Conservation (phyloP, 2,888 invertebrate species). For the Nasonia oneida region DNA sequence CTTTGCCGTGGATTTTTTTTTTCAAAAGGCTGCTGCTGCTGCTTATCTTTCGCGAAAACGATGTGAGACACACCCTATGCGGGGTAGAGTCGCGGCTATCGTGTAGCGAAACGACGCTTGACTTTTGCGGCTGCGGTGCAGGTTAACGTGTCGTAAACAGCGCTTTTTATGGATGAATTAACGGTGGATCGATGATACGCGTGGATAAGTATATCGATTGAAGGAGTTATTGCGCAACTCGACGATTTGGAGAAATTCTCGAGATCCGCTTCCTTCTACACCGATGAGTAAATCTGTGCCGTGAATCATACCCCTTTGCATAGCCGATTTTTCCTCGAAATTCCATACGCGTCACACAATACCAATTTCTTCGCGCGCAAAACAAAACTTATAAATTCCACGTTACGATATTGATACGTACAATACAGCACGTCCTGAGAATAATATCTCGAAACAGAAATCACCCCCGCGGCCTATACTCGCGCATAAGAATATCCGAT, state of each 20-base stretch:
- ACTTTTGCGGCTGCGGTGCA: slow-evolving; percentile 24
- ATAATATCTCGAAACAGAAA: neutral
- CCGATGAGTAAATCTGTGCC: neutral
- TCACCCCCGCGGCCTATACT: neutral
- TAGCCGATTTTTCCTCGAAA: neutral
- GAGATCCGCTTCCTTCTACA: neutral
- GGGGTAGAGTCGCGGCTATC: neutral
- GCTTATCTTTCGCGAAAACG: neutral
- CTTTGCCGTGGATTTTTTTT: neutral
- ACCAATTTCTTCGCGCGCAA: neutral
- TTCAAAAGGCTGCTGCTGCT: neutral
- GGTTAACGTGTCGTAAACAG: neutral
- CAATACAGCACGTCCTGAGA: neutral
- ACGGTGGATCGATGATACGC: no score
- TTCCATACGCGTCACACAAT: neutral
- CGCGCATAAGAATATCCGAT: neutral
- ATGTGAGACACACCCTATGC: neutral
- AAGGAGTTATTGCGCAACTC: neutral
- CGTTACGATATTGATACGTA: neutral
- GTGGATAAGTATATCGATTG: no score
- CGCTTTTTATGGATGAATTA: neutral
- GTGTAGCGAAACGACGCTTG: slow-evolving; percentile 29
- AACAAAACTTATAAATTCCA: neutral
- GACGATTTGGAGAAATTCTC: neutral
- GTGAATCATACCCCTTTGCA: neutral